Percentiles rank a stretch among this genome's conserved stretches.
Evolutionary conservation across 2,797 vertebrate species (phyloP).

Genomic region (Chaunax sp.): DNA sequence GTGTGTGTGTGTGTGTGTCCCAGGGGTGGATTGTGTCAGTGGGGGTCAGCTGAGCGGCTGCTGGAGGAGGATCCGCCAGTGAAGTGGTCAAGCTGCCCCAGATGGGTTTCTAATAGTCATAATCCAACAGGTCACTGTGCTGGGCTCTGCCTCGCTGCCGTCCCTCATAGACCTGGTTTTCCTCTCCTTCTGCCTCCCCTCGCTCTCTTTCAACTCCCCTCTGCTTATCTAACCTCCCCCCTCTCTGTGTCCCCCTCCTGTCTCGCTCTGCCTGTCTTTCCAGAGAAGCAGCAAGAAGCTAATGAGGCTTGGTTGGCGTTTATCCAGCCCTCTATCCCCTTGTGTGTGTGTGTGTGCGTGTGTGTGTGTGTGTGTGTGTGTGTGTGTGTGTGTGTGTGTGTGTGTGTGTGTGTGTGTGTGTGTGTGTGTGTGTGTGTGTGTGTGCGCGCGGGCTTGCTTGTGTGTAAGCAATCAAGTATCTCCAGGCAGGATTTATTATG

Average conservation of each 20-base stretch:
- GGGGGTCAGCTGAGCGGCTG: slow-evolving; percentile 73
- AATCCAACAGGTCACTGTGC: slow-evolving; percentile 79
- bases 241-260: slow-evolving; percentile 38
- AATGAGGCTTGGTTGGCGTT: slow-evolving; percentile 83
- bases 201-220: slow-evolving; percentile 71
- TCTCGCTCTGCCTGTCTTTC: slow-evolving; percentile 74
- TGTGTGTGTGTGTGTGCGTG: slow-evolving; percentile 41
- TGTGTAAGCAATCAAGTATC: slow-evolving; percentile 26
- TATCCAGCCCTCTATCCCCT: slow-evolving; percentile 76
- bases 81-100: slow-evolving; percentile 82
- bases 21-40: slow-evolving; percentile 62
- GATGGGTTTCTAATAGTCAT: slow-evolving; percentile 83
- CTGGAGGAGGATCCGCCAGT: slow-evolving; percentile 73
- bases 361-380: slow-evolving; percentile 26
- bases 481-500: slow-evolving; percentile 42
- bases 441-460: no score
- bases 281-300: slow-evolving; percentile 79
- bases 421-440: no score
- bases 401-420: no score
- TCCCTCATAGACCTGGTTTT: slow-evolving; percentile 62
- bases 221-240: slow-evolving; percentile 74
- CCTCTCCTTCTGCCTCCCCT: slow-evolving; percentile 66
- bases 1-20: slow-evolving; percentile 37
- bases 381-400: neutral
- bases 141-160: slow-evolving; percentile 52